Percentiles rank a stretch among this genome's conserved stretches.
These are phyloP conservation scores for Drosophila paranaensis DNA, from an alignment of 2,888 invertebrate species.

Conservation along the genomic window DNA sequence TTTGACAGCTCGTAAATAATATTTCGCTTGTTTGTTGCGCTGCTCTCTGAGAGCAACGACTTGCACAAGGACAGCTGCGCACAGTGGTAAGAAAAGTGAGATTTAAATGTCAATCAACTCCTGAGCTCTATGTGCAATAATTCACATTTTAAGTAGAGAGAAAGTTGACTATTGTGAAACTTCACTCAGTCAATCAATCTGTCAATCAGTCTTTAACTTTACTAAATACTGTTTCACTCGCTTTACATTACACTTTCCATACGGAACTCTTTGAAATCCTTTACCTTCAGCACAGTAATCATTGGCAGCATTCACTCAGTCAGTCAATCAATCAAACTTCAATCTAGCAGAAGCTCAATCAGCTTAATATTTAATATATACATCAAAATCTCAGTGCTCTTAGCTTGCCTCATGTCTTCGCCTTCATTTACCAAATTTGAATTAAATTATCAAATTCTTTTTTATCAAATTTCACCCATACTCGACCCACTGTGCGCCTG, in stretches of 20 bases:
- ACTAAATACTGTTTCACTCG: no score
- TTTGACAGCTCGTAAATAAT: constrained; percentile 83
- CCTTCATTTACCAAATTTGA: not conserved
- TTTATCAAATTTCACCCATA: no score
- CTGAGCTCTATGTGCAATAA: not conserved
- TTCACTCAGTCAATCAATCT: not conserved
- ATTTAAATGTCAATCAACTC: not conserved
- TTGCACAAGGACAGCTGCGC: constrained; percentile 13
- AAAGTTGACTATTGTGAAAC: no score
- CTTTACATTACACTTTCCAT: no score
- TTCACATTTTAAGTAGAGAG: not conserved
- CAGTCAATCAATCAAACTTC: not conserved
- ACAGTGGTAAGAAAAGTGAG: constrained; percentile 31
- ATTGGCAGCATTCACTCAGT: not conserved
- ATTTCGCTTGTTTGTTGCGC: constrained; percentile 75
- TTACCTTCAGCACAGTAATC: no score
- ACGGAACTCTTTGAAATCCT: no score
- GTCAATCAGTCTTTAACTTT: not conserved
- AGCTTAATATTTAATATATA: not conserved
- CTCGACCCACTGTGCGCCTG: constrained; percentile 27
- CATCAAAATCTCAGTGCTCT: not conserved
- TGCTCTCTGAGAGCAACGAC: constrained; percentile 44
- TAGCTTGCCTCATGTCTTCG: not conserved
- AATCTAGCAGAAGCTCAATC: not conserved
- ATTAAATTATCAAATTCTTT: not conserved